phyloP scores from a whole-genome alignment of 2,797 vertebrate species.

The Urophycis tenuis region DNA sequence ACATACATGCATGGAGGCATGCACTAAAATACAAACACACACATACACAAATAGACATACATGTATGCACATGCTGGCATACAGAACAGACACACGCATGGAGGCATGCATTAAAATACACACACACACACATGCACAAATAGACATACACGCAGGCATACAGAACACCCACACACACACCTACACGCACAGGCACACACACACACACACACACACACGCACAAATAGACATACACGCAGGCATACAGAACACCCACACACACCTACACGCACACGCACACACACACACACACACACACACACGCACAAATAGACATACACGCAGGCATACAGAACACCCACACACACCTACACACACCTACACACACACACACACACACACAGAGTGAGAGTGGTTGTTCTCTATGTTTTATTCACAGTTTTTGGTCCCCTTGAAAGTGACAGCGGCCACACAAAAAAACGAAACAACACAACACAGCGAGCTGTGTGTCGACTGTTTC shows the following conservation, averaged over 20 bases:
- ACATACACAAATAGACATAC: conserved; percentile 3
- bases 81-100: neutral
- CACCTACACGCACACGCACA: neutral
- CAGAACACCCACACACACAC: conserved; percentile 4
- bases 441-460: conserved; percentile 44
- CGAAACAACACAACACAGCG: neutral
- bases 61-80: neutral
- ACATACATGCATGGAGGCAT: neutral
- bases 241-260: neutral
- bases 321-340: no score
- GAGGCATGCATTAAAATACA: no score
- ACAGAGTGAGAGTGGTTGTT: neutral
- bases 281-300: no score
- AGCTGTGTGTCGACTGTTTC: neutral
- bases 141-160: no score
- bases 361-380: neutral
- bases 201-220: neutral
- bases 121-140: no score
- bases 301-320: no score
- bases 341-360: no score
- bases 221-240: neutral
- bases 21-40: no score
- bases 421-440: conserved; percentile 40
- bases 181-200: no score
- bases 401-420: conserved; percentile 50